Evolutionary conservation across 30 jellyfish, hydroid and myxozoan species (phyloP).

Genomic region (Morbakka virulenta): DNA sequence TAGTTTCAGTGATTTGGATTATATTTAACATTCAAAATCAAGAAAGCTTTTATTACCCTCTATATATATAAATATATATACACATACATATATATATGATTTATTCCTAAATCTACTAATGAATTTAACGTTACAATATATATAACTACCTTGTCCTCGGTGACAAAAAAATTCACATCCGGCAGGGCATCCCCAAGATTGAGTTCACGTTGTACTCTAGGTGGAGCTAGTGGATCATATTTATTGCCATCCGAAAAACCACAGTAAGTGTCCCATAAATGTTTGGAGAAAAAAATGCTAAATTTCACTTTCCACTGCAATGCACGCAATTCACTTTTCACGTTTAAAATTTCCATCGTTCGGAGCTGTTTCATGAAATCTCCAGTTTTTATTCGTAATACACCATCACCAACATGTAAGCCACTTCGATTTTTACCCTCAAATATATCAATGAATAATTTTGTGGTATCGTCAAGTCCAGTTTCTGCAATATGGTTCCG

Average conservation of each 20-base stretch:
- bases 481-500: constrained; percentile 49
- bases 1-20: background rate
- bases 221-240: constrained; percentile 73
- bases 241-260: constrained; percentile 32
- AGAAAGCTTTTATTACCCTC: too few relatives aligned
- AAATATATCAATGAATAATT: constrained; percentile 46
- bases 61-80: too few relatives aligned
- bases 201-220: constrained; percentile 47
- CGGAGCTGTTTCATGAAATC: constrained; percentile 54
- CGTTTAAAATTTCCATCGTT: constrained; percentile 46
- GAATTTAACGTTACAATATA: too few relatives aligned
- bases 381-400: constrained; percentile 11
- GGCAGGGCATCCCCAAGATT: constrained; percentile 41
- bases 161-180: constrained; percentile 15
- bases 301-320: constrained; percentile 55
- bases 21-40: background rate
- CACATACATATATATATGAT: too few relatives aligned
- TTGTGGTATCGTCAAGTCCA: constrained; percentile 69
- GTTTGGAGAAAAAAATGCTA: constrained; percentile 55
- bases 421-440: constrained; percentile 8
- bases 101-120: background rate
- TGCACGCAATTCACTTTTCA: constrained; percentile 27
- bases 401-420: constrained; percentile 24
- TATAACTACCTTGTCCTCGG: constrained; percentile 66
- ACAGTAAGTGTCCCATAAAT: constrained; percentile 64